Evolutionary conservation across 2,888 invertebrate genomes (phyloP).

Genomic region (Agrochola circellaris): DNA sequence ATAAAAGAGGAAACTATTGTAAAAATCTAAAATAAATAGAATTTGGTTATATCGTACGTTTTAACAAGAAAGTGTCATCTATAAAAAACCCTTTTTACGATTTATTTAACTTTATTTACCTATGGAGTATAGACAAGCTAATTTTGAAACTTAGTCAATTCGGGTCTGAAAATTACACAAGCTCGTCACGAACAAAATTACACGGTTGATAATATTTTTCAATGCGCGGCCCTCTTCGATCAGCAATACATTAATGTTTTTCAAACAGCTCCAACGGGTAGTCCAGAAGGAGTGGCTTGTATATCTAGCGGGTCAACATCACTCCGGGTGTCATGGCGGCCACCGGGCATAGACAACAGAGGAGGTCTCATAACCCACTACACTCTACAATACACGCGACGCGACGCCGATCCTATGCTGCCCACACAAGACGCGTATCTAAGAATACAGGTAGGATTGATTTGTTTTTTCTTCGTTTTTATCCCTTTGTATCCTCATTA

Average conservation of each 20-base stretch:
- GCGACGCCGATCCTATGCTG: conserved; percentile 84
- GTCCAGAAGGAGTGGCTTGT: conserved; percentile 94
- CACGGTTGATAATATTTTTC: neutral
- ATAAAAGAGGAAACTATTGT: no score
- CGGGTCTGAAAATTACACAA: neutral
- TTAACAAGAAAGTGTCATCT: no score
- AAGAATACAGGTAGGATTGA: conserved; percentile 80
- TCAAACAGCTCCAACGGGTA: conserved; percentile 93
- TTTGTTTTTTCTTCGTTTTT: neutral
- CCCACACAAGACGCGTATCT: conserved; percentile 85
- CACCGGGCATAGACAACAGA: conserved; percentile 92
- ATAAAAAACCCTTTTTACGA: no score
- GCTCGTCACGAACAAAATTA: neutral
- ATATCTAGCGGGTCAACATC: conserved; percentile 94
- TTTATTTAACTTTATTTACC: no score
- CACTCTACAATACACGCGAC: conserved; percentile 85
- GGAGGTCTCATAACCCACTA: conserved; percentile 92
- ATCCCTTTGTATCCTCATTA: neutral
- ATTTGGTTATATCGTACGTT: no score
- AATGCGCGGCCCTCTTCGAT: neutral
- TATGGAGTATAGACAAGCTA: neutral
- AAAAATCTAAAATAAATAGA: no score
- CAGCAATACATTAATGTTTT: neutral
- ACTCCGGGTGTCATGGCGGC: conserved; percentile 94
- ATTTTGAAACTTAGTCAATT: neutral